Evolutionary conservation across 2,888 invertebrate species (phyloP).

Genomic region (Hermodice carunculata): DNA sequence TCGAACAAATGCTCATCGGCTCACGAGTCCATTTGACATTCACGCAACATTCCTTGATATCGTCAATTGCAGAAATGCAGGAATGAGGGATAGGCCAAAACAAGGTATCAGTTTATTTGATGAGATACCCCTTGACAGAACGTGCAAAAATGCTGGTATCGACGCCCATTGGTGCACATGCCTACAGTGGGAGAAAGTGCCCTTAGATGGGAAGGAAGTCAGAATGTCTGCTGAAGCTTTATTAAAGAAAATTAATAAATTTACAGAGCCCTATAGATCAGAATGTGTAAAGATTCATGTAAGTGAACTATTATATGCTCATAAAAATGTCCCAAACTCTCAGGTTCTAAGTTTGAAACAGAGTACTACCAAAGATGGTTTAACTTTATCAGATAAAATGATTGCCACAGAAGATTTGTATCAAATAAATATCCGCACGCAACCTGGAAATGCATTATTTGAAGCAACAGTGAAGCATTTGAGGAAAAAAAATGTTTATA

Average conservation of each 20-base stretch:
- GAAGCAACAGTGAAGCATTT: constrained; percentile 1
- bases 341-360: background rate
- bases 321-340: background rate
- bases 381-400: background rate
- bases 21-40: constrained; percentile 91
- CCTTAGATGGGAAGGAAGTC: constrained; percentile 72
- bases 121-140: constrained; percentile 77
- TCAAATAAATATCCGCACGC: background rate
- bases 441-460: background rate
- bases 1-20: constrained; percentile 76
- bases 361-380: background rate
- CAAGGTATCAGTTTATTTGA: constrained; percentile 60
- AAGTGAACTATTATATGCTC: constrained; percentile 78
- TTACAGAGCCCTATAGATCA: constrained; percentile 50
- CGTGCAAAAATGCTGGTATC: constrained; percentile 88
- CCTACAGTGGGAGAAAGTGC: constrained; percentile 82
- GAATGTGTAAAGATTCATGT: constrained; percentile 70
- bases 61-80: constrained; percentile 68
- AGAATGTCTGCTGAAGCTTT: constrained; percentile 66
- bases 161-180: constrained; percentile 97
- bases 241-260: constrained; percentile 76
- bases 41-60: constrained; percentile 83
- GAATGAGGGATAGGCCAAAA: background rate
- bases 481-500: background rate
- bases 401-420: background rate